Evolutionary conservation across 2,797 vertebrate species (phyloP), one percentile per base, ranked within the genome.

Genomic region (Pseudochirops cupreus): DNA sequence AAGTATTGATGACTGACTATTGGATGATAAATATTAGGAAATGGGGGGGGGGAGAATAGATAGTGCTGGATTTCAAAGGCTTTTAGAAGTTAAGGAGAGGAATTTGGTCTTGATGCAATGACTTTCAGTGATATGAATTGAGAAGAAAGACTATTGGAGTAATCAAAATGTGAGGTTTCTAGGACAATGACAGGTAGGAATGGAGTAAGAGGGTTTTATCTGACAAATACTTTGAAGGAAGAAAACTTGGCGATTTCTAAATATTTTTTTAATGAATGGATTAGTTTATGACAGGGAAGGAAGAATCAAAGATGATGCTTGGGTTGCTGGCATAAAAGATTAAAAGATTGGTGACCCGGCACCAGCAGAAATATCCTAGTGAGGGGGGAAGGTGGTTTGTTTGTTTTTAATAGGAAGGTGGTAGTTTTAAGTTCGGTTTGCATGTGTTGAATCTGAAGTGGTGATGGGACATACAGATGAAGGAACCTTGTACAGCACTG

Each of bases 241-340:
- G 89, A 90, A 56, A 91, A 59, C 13, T 54, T 93, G 90, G 14
- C 56, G 33, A 50, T 91, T 95, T 55, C n/a, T 5, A 28, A 92
- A 91, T 91, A 62, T 10, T 28, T 89, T 50, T 92, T 93, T 33
- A 87, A 12, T 56, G 33, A 93, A 90, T 55, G 29, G 87, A 31
- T 46, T 4, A 46, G 39, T 29, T 58, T 18, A 56, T 91, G 92
- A 67, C 26, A 95, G 29, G 31, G 29, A 31, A 91, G 26, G n/a
- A 33, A 91, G 12, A 91, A 92, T 57, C 91, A 87, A 24, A 74
- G 1, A 39, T 74, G 26, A 91, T 4, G 56, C 53, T 26, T n/a
- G 93, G 39, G 24, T 92, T 59, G 90, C 11, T 90, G 29, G 92
- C 33, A 52, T 91, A 28, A 87, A 29, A 95, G 89, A 59, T 39